Base-by-base conservation (phyloP, 2,113 vertebrate species). In the Castor canadensis region DNA sequence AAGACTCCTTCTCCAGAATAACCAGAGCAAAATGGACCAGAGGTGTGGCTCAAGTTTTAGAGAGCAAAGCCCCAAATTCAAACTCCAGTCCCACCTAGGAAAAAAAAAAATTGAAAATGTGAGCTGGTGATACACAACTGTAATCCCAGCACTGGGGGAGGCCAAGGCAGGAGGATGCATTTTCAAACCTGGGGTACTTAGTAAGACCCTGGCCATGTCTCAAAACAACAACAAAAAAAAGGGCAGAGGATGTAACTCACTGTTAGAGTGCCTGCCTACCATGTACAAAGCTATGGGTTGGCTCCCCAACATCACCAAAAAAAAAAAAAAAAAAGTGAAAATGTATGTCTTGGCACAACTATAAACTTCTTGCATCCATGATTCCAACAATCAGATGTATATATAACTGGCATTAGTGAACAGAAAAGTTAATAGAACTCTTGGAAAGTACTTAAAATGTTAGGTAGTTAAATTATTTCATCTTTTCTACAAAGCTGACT, bases 361-460 rank as follows among this genome's bases (percentile, higher is more conserved):
- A 19, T 17, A 82, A 72, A 58, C 43, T 86, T 91, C 28, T 77
- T 83, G 89, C 45, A 75, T 66, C 20, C 12, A 17, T 89, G 52
- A 77, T 86, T 77, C 66, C 45, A 47, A 11, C 38, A 67, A 26
- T 75, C 9, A 77, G 1, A 62, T 88, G 2, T 32, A 28, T 73
- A 15, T 75, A n/a, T 60, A 79, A 87, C 43, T 76, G 89, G 67
- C 60, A 60, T 40, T 93, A 13, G 26, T 73, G 35, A 71, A 75
- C 80, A 81, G 43, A 40, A 91, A 87, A 56, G 47, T 43, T 83
- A 79, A 24, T 43, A 92, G 67, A 90, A 94, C 35, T 73, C 47
- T 82, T 52, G 12, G 73, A 72, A 94, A 81, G 38, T 71, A 56
- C n/a, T 91, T 95, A 88, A 73, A 84, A 82, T 89, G 7, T 89